Percentiles rank a stretch among this genome's conserved stretches.
phyloP scores from a whole-genome alignment of 2,113 vertebrate genomes.

The Nesogale talazaci region DNA sequence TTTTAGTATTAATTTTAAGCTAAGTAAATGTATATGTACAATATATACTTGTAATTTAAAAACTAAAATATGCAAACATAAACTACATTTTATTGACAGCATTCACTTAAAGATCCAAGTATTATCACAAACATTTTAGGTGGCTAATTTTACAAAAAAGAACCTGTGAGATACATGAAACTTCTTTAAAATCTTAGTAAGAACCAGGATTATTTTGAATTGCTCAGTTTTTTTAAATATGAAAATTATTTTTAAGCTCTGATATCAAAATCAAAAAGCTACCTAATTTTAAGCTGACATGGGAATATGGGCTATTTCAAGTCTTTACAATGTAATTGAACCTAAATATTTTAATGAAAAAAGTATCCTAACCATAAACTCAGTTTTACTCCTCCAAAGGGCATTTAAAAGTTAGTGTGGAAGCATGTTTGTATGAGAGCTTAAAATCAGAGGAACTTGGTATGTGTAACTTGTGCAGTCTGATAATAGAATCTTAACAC shows the following conservation, averaged over 20 bases:
- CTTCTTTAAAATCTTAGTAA: neutral
- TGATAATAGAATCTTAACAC: too few relatives aligned
- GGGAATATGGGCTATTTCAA: neutral
- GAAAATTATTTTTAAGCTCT: neutral
- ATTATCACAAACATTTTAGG: neutral
- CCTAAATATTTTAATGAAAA: conserved; percentile 14
- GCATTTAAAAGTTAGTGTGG: conserved; percentile 47
- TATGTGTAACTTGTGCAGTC: too few relatives aligned
- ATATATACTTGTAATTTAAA: conserved; percentile 8
- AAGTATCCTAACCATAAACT: conserved; percentile 37
- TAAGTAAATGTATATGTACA: neutral
- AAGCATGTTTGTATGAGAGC: neutral
- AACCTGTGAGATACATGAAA: neutral
- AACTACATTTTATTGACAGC: neutral
- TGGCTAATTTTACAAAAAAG: neutral
- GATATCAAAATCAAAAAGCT: neutral
- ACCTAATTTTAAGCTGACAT: neutral
- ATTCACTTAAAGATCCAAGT: neutral
- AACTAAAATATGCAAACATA: neutral
- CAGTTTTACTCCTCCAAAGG: conserved; percentile 4
- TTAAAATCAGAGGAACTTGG: too few relatives aligned
- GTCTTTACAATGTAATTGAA: neutral
- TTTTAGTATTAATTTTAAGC: neutral
- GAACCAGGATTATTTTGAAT: neutral
- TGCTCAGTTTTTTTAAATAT: neutral